Evolutionary conservation across 2,888 invertebrate species (phyloP).

Genomic region (Cyrtodaria siliqua): DNA sequence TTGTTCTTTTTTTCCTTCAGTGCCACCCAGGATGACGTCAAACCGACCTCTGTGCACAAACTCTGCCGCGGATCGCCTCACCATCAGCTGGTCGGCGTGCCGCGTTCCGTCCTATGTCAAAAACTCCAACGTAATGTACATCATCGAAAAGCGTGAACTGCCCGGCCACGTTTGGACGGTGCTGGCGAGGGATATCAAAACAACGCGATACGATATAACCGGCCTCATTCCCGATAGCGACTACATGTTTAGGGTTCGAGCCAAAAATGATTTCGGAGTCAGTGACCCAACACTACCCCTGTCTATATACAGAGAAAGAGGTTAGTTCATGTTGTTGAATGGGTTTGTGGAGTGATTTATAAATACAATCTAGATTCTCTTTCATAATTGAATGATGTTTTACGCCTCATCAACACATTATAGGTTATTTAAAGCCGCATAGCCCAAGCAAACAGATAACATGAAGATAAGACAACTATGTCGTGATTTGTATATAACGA

Average conservation of each 20-base stretch:
- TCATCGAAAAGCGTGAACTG: conserved; percentile 92
- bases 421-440: too few species aligned
- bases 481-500: too few species aligned
- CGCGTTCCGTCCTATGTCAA: conserved; percentile 93
- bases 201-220: conserved; percentile 55
- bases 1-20: conserved; percentile 51
- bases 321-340: too few species aligned
- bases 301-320: conserved; percentile 66
- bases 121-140: conserved; percentile 92
- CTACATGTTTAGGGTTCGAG: conserved; percentile 97
- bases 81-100: conserved; percentile 97
- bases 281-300: conserved; percentile 97
- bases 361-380: too few species aligned
- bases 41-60: conserved; percentile 97
- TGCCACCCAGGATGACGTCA: conserved; percentile 77
- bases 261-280: conserved; percentile 98
- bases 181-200: conserved; percentile 53
- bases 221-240: conserved; percentile 94
- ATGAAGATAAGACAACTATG: too few species aligned
- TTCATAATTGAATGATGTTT: too few species aligned
- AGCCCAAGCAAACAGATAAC: too few species aligned
- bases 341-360: too few species aligned
- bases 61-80: conserved; percentile 95
- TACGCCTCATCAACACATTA: too few species aligned
- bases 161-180: conserved; percentile 65